Evolutionary conservation across 1,140 invertebrate genomes (phyloP).

Genomic region (Olivierus martensii): DNA sequence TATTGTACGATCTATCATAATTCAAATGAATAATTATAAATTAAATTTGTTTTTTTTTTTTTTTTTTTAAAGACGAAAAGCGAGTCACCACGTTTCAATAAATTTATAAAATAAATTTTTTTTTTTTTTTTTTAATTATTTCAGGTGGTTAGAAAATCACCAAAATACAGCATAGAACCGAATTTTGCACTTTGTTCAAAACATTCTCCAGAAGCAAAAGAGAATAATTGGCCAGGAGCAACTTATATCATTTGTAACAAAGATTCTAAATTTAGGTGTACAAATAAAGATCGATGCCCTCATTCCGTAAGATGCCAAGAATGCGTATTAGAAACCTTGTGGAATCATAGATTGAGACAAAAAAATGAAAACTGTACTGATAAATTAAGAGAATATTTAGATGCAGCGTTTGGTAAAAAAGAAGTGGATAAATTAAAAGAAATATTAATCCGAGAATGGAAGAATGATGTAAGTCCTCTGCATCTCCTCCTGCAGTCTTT

Average conservation of each 20-base stretch:
- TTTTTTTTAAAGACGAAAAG: no score
- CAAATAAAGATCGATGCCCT: neutral
- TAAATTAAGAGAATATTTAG: neutral
- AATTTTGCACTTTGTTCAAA: neutral
- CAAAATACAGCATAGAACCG: no score
- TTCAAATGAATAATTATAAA: no score
- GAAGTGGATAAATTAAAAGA: slow-evolving; percentile 1
- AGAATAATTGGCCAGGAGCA: neutral
- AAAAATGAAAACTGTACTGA: neutral
- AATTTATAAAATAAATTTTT: no score
- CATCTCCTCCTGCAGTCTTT: neutral
- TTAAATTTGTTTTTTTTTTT: no score
- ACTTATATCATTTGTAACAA: neutral
- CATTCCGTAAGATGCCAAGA: slow-evolving; percentile 4
- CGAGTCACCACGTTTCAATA: no score
- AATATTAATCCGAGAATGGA: neutral
- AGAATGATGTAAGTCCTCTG: neutral
- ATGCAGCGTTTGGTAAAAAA: neutral
- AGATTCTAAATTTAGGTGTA: neutral
- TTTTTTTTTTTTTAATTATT: no score
- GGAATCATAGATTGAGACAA: slow-evolving; percentile 7
- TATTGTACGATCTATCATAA: no score
- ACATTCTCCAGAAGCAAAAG: neutral
- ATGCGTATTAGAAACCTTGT: slow-evolving; percentile 7
- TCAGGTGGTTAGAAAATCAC: no score